These are phyloP conservation scores for Triplophysa tibetana DNA, from an alignment of 2,113 vertebrate species.

Conservation along the genomic window DNA sequence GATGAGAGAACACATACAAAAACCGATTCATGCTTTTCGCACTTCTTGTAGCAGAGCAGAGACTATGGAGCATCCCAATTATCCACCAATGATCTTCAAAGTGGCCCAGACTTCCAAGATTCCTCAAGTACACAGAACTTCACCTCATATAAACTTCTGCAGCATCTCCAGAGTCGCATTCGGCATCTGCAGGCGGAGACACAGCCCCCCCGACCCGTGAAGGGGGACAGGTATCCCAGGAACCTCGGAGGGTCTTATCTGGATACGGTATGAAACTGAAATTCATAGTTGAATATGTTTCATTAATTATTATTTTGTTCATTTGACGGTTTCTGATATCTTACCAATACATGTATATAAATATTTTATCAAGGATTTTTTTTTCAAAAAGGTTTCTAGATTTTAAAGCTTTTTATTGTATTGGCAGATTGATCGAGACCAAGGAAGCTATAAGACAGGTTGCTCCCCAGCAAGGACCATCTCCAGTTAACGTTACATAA, in stretches of 20 bases:
- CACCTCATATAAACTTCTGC: conserved; percentile 70
- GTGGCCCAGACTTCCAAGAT: conserved; percentile 32
- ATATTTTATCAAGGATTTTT: no score
- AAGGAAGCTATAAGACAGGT: conserved; percentile 31
- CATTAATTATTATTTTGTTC: not conserved
- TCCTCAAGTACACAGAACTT: conserved; percentile 55
- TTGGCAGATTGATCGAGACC: conserved; percentile 55
- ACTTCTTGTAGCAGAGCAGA: conserved; percentile 52
- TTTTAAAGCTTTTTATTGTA: conserved; percentile 5
- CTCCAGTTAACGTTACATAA: conserved; percentile 30
- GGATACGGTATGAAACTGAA: conserved; percentile 58
- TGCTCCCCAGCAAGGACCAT: conserved; percentile 32
- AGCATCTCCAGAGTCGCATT: conserved; percentile 73
- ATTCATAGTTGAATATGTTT: not conserved
- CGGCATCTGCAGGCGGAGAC: conserved; percentile 70
- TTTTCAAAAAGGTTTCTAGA: no score
- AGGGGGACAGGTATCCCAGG: conserved; percentile 15
- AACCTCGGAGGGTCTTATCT: conserved; percentile 62
- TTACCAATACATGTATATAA: no score
- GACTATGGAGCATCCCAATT: conserved; percentile 46
- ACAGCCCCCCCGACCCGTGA: not conserved
- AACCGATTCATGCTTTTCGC: not conserved
- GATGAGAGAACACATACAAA: not conserved
- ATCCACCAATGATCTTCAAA: conserved; percentile 48
- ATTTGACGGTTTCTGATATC: not conserved